phyloP scores from a whole-genome alignment of 2,113 vertebrate species.

The Petromus typicus region DNA sequence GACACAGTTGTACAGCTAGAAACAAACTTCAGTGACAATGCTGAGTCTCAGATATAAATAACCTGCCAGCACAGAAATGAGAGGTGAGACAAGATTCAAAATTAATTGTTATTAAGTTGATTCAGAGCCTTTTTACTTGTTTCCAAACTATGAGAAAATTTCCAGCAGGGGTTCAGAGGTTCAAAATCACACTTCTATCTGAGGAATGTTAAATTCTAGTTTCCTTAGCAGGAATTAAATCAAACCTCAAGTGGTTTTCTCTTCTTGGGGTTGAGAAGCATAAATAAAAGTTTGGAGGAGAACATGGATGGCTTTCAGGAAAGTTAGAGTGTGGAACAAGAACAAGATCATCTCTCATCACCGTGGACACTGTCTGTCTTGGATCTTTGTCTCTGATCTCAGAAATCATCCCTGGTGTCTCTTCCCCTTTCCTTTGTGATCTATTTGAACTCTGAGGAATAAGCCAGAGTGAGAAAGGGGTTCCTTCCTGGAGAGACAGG shows the following conservation, averaged over 20 bases:
- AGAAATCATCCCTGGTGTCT: too few relatives aligned
- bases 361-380: neutral
- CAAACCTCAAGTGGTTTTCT: neutral
- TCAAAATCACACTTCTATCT: neutral
- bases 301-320: neutral
- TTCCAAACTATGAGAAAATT: neutral
- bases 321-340: neutral
- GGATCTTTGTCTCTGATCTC: neutral
- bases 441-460: too few relatives aligned
- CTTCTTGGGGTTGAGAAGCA: neutral
- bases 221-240: neutral
- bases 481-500: neutral
- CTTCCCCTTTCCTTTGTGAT: neutral
- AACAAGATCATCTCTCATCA: neutral
- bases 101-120: too few relatives aligned
- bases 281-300: neutral
- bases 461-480: accelerated
- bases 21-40: neutral
- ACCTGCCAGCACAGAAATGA: neutral
- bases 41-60: neutral
- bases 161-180: neutral
- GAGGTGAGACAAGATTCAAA: neutral
- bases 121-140: neutral
- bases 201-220: neutral
- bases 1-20: neutral